Base-by-base conservation (phyloP, 2,113 vertebrate genomes). In the Ciconia boyciana region DNA sequence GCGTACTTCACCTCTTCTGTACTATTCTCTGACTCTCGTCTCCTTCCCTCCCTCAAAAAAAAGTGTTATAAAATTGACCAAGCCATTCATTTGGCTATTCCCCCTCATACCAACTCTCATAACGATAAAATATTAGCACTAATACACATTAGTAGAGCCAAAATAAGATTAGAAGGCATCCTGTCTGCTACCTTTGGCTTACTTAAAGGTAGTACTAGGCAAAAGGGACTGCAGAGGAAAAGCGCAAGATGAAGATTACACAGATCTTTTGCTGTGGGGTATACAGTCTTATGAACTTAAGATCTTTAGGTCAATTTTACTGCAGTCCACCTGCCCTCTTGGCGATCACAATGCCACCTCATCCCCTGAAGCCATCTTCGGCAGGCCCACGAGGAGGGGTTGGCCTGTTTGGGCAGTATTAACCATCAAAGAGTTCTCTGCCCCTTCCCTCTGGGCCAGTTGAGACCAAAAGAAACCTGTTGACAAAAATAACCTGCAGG, bases 301-400 rank as follows among this genome's bases (percentile, higher is more conserved):
- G 22, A 80, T n/a, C n/a, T 1, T 44, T 51, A 61, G 15, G 31
- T 19, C 4, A 69, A 52, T 57, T 88, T 83, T 41, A 61, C 14
- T n/a, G 31, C 44, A 92, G 68, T 39, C 16, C 28, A 72, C 44
- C 10, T 21, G 20, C 18, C 24, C 32, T 70, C 68, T 48, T 39
- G 39, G 39, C 5, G 4, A 66, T 9, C 46, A 10, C 5, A 60
- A 68, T n/a, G n/a, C 12, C 41, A 68, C 9, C 29, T 86, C 54
- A 39, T 20, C 9, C 28, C 26, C 31, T 2, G 1, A 69, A 72
- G 28, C 46, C 32, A 19, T 12, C 75, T 51, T 77, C 3, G 1
- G 13, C 28, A 34, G 34, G 31, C 16, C 18, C 4, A 0, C 0
- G 0, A 80, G 24, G 28, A 80, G 3, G 3, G 7, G 21, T 29